Percentiles rank a stretch among this genome's conserved stretches.
phyloP scores from a whole-genome alignment of 2,888 invertebrate genomes.

The Apeira syringaria region DNA sequence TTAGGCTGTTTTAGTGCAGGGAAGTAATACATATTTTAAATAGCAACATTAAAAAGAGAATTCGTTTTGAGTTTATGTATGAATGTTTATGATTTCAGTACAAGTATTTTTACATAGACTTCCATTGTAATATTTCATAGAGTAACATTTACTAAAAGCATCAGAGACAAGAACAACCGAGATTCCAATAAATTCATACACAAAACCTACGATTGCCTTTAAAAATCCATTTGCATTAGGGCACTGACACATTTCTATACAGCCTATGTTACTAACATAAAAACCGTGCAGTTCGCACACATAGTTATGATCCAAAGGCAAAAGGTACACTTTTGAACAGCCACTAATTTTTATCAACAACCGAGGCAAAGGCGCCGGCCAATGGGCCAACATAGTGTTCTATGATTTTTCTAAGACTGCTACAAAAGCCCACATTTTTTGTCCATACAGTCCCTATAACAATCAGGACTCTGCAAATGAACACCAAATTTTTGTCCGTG shows the following conservation, averaged over 20 bases:
- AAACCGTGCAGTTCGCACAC: constrained; percentile 4
- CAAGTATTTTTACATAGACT: constrained; percentile 1
- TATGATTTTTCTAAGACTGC: constrained; percentile 4
- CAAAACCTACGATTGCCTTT: background rate
- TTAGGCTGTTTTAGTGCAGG: no score
- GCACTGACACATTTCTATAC: constrained; percentile 11
- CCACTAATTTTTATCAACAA: constrained; percentile 10
- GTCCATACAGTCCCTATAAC: background rate
- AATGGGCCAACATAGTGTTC: constrained; percentile 5
- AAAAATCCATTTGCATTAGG: constrained; percentile 5
- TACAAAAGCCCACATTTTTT: constrained; percentile 1
- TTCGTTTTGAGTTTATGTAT: constrained; percentile 1
- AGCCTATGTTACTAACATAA: constrained; percentile 9
- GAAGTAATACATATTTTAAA: constrained; percentile 17
- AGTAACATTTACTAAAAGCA: background rate
- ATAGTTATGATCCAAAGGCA: constrained; percentile 7
- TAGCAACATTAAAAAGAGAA: constrained; percentile 6
- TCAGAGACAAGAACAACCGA: constrained; percentile 8
- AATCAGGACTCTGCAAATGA: no score
- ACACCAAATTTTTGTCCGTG: no score
- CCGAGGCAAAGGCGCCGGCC: constrained; percentile 9
- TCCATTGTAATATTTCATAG: background rate
- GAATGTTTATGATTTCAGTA: constrained; percentile 13
- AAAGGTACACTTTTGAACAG: constrained; percentile 20
- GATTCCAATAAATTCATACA: constrained; percentile 13